These are phyloP conservation scores for Diarsia rubi DNA, from an alignment of 2,888 invertebrate species.

Conservation along the genomic window DNA sequence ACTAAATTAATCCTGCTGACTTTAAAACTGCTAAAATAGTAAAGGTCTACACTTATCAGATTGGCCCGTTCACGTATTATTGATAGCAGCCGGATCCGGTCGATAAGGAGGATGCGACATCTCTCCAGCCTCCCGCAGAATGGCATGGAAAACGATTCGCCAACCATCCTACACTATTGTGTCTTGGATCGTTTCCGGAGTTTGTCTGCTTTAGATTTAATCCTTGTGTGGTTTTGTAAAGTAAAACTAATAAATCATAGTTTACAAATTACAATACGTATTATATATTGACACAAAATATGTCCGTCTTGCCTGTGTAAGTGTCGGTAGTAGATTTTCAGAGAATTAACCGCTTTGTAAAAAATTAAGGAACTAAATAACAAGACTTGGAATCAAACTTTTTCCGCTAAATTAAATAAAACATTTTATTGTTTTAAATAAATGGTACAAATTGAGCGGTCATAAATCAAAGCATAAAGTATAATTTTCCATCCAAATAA, in stretches of 20 bases:
- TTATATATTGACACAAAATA: not conserved
- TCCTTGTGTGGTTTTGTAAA: not conserved
- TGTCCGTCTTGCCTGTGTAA: not conserved
- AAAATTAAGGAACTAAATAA: not conserved
- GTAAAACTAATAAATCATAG: not conserved
- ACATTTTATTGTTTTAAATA: not conserved
- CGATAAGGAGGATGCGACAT: conserved; percentile 59
- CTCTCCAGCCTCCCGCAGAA: conserved; percentile 24
- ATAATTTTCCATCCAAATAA: not conserved
- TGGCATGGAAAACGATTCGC: conserved; percentile 22
- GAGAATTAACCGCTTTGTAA: not conserved
- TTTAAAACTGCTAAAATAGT: not conserved
- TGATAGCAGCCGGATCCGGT: conserved; percentile 46
- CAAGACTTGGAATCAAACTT: too few species aligned
- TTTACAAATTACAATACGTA: not conserved
- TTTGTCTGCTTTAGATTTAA: not conserved
- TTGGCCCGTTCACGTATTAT: conserved; percentile 39
- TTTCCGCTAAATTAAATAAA: not conserved
- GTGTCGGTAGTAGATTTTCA: not conserved
- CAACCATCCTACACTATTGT: conserved; percentile 37
- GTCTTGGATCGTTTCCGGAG: conserved; percentile 18
- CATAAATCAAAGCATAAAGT: not conserved
- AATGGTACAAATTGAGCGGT: not conserved
- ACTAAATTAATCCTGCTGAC: too few species aligned
- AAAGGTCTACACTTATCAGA: not conserved